phyloP scores from a whole-genome alignment of 2,113 vertebrate species.

The Chrysemys picta region DNA sequence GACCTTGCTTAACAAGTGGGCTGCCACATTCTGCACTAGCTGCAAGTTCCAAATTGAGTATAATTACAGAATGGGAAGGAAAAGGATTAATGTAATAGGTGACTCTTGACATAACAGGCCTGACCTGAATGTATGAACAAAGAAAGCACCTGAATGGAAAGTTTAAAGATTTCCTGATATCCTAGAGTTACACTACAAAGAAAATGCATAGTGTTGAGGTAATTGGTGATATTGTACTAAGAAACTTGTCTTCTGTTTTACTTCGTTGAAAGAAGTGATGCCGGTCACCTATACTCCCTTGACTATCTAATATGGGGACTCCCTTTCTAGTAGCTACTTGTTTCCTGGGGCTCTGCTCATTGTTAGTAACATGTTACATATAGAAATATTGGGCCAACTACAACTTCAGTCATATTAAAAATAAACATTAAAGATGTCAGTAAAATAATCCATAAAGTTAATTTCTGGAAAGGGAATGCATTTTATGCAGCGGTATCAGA shows the following conservation, averaged over 20 bases:
- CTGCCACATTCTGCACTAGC: not conserved
- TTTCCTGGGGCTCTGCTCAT: not conserved
- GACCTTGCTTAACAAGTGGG: not conserved
- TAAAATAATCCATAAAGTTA: slow-evolving; percentile 7
- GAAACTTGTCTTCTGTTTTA: not conserved
- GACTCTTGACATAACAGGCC: not conserved
- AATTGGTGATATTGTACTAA: not conserved
- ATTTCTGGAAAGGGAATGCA: not conserved
- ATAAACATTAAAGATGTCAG: slow-evolving; percentile 7
- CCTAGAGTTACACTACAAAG: not conserved
- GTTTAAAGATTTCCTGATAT: not conserved
- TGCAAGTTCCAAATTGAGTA: slow-evolving; percentile 7
- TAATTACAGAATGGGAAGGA: not conserved
- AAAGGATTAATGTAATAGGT: not conserved
- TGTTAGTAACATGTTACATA: not conserved
- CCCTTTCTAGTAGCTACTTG: not conserved
- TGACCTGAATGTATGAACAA: not conserved
- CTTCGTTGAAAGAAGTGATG: not conserved
- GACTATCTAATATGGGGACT: not conserved
- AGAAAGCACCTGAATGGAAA: not conserved
- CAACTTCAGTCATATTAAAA: not conserved
- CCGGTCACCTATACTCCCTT: not conserved
- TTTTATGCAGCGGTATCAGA: not conserved
- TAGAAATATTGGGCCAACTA: not conserved
- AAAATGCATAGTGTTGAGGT: not conserved